These are phyloP conservation scores for Taeniopygia guttata DNA, from an alignment of 2,797 vertebrate species.

Conservation along the genomic window DNA sequence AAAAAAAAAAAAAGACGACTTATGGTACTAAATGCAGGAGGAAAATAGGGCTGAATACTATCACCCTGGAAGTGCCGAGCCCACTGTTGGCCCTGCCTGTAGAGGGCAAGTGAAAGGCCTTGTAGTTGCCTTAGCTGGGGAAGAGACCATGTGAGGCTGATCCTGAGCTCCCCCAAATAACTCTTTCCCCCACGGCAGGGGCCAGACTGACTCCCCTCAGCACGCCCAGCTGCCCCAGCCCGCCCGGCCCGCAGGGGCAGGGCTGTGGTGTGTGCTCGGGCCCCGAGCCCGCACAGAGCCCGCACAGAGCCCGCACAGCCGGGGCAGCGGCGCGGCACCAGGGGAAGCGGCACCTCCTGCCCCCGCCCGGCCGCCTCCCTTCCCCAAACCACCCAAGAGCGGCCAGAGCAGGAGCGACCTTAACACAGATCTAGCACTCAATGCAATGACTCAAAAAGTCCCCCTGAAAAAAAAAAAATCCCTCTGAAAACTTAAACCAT, in stretches of 20 bases:
- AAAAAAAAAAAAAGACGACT: neutral
- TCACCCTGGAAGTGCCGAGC: neutral
- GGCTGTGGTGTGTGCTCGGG: neutral
- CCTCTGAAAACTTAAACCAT: conserved; percentile 66
- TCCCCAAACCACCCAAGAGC: conserved; percentile 35
- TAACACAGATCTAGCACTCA: conserved; percentile 30
- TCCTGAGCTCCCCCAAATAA: neutral
- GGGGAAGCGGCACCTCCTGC: neutral
- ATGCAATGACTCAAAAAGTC: conserved; percentile 57
- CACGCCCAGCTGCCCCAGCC: neutral
- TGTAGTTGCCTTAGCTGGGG: neutral
- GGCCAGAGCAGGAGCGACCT: conserved; percentile 47
- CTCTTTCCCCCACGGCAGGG: neutral
- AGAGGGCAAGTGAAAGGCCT: neutral
- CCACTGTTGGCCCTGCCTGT: neutral
- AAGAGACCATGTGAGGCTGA: neutral
- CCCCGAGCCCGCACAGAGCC: neutral
- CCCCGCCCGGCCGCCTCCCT: neutral
- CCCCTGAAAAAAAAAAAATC: conserved; percentile 20
- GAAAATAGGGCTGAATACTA: conserved; percentile 34
- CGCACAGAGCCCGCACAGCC: neutral
- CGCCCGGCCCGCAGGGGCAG: neutral
- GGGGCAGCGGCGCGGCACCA: neutral
- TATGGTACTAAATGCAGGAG: conserved; percentile 33
- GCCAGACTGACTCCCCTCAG: neutral